Evolutionary conservation across 2,888 invertebrate species (phyloP).

Genomic region (Pocota personata): DNA sequence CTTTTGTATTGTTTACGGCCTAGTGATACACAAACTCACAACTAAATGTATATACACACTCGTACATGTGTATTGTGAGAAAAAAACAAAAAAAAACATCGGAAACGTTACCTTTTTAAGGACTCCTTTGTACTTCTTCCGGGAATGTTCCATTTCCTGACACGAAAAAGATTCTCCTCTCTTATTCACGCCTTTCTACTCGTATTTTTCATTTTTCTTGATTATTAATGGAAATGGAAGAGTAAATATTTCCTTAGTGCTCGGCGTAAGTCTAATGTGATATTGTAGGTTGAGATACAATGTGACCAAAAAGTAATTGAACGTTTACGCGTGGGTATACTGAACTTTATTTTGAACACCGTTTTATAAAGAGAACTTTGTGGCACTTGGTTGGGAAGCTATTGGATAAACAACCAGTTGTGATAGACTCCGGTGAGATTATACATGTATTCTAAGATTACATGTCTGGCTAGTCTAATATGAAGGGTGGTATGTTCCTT

Average conservation of each 20-base stretch:
- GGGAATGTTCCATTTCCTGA: neutral
- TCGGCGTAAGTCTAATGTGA: neutral
- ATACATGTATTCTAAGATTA: too few species aligned
- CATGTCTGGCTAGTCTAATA: too few species aligned
- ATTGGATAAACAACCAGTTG: too few species aligned
- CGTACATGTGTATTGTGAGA: too few species aligned
- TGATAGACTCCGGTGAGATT: too few species aligned
- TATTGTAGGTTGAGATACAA: neutral
- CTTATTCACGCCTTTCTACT: neutral
- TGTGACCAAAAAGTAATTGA: neutral
- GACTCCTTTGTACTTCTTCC: neutral
- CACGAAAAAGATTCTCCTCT: neutral
- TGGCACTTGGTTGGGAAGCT: too few species aligned
- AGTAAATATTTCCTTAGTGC: slow-evolving; percentile 13
- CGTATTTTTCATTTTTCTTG: neutral
- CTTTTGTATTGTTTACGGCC: slow-evolving; percentile 46
- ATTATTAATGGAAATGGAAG: slow-evolving; percentile 40
- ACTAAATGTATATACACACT: too few species aligned
- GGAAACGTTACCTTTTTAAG: slow-evolving; percentile 19
- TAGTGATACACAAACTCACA: slow-evolving; percentile 15
- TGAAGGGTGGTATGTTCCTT: too few species aligned
- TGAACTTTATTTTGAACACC: too few species aligned
- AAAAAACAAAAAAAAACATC: neutral
- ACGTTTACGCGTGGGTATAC: neutral
- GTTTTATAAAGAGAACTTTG: too few species aligned